Evolutionary conservation across 2,113 vertebrate species (phyloP), one percentile per base, ranked within the genome.

Genomic region (Cyphomyrus plagiostoma): DNA sequence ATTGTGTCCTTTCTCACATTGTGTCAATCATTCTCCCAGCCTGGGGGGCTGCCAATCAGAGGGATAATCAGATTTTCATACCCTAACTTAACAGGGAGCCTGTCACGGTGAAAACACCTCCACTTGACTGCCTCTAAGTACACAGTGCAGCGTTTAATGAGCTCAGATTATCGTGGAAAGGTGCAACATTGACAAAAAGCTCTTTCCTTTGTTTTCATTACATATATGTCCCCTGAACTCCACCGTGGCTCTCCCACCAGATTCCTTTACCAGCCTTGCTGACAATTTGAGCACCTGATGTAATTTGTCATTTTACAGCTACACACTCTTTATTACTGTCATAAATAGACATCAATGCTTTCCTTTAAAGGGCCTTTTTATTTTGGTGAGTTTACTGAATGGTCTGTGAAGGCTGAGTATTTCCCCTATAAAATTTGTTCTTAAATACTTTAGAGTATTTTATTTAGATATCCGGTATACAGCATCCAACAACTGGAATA

Each of bases 301-400:
- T 95, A 95, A 95, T 95, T 94, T 95, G 94, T 94, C 92, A 94
- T 95, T 94, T 94, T 92, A 94, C 89, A 93, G 93, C 91, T 89
- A 91, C 93, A 93, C 94, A 94, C 94, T 95, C 94, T 91, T 90
- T 94, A 94, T 94, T 95, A 94, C 92, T 93, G 93, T 94, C 93
- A 94, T 96, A 97, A 97, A 96, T 96, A 96, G 96, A 96, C 95
- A 96, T 95, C 95, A 95, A 96, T 97, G 95, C 94, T 92, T 95
- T 94, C 94, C 96, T 96, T 95, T 94, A 94, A 95, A 93, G 94
- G 92, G 77, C 56, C 91, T 95, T 94, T 95, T 96, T 95, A 95
- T 90, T 92, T 94, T 92, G 9, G 84, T 50, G 3, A 49, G 46
- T 86, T 30, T 53, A 49, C 35, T 42, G 74, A 19, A 80, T 80